phyloP scores from a whole-genome alignment of 1,140 invertebrate genomes.

The Saccostrea cuccullata region DNA sequence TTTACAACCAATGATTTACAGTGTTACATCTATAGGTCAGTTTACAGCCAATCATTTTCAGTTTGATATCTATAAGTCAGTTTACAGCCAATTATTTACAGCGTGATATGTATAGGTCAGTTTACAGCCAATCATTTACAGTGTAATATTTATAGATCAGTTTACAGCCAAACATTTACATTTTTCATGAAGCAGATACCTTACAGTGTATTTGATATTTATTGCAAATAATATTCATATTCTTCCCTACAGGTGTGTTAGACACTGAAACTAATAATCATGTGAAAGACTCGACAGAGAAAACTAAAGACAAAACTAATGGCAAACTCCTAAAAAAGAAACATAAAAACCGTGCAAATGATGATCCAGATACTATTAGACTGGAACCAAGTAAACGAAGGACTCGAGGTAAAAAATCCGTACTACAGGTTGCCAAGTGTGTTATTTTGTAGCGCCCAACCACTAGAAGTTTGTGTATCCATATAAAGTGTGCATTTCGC shows the following conservation, averaged over 20 bases:
- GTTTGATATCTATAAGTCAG: conserved; percentile 60
- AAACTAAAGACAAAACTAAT: conserved; percentile 59
- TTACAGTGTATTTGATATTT: background rate
- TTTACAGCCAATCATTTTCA: too few relatives aligned
- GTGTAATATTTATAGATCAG: too few relatives aligned
- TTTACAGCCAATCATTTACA: background rate
- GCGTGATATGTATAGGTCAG: conserved; percentile 60
- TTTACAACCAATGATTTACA: background rate
- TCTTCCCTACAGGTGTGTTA: conserved; percentile 61
- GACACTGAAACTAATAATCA: conserved; percentile 63
- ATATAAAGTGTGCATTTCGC: conserved; percentile 2
- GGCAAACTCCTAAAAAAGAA: conserved; percentile 64
- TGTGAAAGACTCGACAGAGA: conserved; percentile 60
- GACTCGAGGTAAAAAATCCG: conserved; percentile 73
- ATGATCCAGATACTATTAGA: conserved; percentile 67
- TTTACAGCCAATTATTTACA: too few relatives aligned
- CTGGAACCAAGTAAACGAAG: conserved; percentile 73
- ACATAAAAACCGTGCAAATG: conserved; percentile 43
- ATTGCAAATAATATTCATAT: conserved; percentile 17
- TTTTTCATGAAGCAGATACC: background rate
- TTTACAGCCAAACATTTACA: background rate
- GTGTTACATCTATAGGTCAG: too few relatives aligned
- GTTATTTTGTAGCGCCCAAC: conserved; percentile 64
- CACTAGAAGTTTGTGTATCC: background rate
- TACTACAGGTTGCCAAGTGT: conserved; percentile 73